Percentiles rank a stretch among this genome's conserved stretches.
Evolutionary conservation across 2,113 vertebrate genomes (phyloP).

Genomic region (Carlito syrichta): DNA sequence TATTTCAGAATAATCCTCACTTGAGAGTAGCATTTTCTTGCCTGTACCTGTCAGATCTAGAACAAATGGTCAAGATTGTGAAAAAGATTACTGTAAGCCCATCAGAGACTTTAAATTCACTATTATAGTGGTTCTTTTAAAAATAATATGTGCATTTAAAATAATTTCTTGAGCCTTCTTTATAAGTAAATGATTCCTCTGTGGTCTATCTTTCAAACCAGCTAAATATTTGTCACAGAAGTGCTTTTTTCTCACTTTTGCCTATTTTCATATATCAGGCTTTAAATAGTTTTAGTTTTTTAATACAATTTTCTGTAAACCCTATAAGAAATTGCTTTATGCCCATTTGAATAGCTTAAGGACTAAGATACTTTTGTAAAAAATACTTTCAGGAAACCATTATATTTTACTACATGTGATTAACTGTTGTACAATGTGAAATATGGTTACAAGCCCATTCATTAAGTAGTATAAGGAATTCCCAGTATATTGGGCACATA

Average conservation of each 20-base stretch:
- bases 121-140: background rate
- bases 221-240: constrained; percentile 13
- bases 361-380: background rate
- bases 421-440: background rate
- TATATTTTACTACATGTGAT: background rate
- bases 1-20: background rate
- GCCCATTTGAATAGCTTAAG: constrained; percentile 1
- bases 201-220: constrained; percentile 30
- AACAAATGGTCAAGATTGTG: background rate
- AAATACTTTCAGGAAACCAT: background rate
- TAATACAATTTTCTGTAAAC: constrained; percentile 17
- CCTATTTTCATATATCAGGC: constrained; percentile 45
- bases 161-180: background rate
- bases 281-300: constrained; percentile 48
- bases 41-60: background rate
- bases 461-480: background rate
- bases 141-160: background rate
- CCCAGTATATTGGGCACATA: background rate
- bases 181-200: background rate
- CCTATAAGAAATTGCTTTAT: background rate
- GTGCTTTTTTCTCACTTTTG: constrained; percentile 55
- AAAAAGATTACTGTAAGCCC: background rate
- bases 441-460: background rate
- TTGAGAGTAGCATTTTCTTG: background rate
- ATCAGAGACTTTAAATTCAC: background rate